Evolutionary conservation across 2,888 invertebrate genomes (phyloP), one percentile per base, ranked within the genome.

Genomic region (Clivina fossor): DNA sequence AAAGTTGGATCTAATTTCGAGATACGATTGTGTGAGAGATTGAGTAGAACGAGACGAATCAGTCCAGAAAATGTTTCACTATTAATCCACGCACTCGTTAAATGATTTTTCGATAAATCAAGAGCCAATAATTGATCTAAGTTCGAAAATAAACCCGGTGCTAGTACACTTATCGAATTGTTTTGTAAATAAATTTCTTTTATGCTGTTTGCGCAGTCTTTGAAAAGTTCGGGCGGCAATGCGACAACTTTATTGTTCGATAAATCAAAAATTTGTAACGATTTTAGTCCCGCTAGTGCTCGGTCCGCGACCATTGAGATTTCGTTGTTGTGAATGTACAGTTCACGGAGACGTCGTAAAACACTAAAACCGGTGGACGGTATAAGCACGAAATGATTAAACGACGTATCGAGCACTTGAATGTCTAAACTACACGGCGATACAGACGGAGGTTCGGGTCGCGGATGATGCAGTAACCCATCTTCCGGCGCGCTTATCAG

Each of bases 161-260:
- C 88, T 62, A 94, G 78, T 37, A 88, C 87, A 71, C 87, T 86
- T 65, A 95, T 87, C 16, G 92, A 90, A 78, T 94, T 94, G 75
- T 93, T 93, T 74, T 92, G 90, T 70, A 93, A 76, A 75, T 92
- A 88, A 68, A 94, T 85, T 76, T 93, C 93, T 75, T 88, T 90
- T 65, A 94, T 85, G 59, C 86, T 84, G 61, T 84, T 83, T 47
- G 84, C 78, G 66, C 85, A 83, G 74, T 92, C 91, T 70, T 81
- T 81, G 69, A 95, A 93, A 61, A 95, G 76, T 68, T 88, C 88
- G 60, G 89, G 84, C 35, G 95, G 94, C 63, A 96, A 78, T 48
- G 90, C 88, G 30, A 88, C 88, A 61, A 96, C 85, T 78, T 90
- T 88, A 74, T 96, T 96, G 66, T 90, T 88, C 24, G 93, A 91